These are phyloP conservation scores for Hololepta plana DNA, from an alignment of 2,888 invertebrate genomes.

Conservation along the genomic window DNA sequence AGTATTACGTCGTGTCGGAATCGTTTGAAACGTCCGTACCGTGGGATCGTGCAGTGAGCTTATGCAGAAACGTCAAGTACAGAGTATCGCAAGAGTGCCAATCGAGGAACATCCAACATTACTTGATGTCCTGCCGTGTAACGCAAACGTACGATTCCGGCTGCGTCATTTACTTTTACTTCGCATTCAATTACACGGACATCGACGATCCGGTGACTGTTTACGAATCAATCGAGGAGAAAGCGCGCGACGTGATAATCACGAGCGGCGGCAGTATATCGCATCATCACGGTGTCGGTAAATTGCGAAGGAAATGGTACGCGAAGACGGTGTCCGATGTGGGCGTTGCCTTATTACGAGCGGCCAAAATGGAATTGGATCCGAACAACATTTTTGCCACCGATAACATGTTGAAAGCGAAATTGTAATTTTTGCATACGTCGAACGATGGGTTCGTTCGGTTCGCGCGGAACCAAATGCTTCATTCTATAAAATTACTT, in stretches of 20 bases:
- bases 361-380: slow-evolving; percentile 76
- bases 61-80: slow-evolving; percentile 82
- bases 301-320: slow-evolving; percentile 79
- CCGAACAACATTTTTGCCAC: slow-evolving; percentile 88
- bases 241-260: slow-evolving; percentile 82
- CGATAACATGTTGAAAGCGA: slow-evolving; percentile 48
- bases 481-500: background rate
- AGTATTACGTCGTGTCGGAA: slow-evolving; percentile 77
- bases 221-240: slow-evolving; percentile 75
- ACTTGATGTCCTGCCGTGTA: slow-evolving; percentile 61
- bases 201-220: slow-evolving; percentile 64
- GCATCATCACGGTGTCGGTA: slow-evolving; percentile 95
- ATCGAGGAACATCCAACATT: slow-evolving; percentile 37
- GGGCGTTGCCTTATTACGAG: slow-evolving; percentile 57
- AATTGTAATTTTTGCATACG: slow-evolving; percentile 15
- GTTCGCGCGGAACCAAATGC: background rate
- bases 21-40: slow-evolving; percentile 98
- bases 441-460: background rate
- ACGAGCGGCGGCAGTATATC: slow-evolving; percentile 83
- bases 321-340: slow-evolving; percentile 63
- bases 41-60: slow-evolving; percentile 71
- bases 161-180: slow-evolving; percentile 20
- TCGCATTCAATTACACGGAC: slow-evolving; percentile 21
- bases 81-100: slow-evolving; percentile 48
- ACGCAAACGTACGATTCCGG: slow-evolving; percentile 97